These are phyloP conservation scores for Nomada fucata DNA, from an alignment of 2,888 invertebrate genomes.

Conservation along the genomic window DNA sequence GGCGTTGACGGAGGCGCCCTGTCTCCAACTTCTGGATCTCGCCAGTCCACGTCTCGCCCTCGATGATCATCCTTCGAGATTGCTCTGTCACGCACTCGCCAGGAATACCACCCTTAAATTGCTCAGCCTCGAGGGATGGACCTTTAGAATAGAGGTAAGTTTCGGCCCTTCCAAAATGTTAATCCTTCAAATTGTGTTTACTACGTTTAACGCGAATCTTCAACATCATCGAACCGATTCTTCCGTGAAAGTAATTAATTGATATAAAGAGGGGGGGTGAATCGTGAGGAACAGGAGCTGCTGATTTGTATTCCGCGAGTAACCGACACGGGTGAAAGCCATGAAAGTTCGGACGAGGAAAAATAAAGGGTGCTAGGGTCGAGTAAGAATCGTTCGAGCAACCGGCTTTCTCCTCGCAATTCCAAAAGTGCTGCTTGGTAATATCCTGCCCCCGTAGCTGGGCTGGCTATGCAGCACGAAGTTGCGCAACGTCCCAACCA, in stretches of 20 bases:
- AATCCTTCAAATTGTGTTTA: too few relatives aligned
- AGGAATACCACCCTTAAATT: slow-evolving; percentile 84
- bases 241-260: too few relatives aligned
- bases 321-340: neutral
- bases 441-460: slow-evolving; percentile 40
- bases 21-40: slow-evolving; percentile 85
- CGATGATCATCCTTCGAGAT: slow-evolving; percentile 85
- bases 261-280: neutral
- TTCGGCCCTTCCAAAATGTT: too few relatives aligned
- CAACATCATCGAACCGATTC: too few relatives aligned
- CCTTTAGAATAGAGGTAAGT: slow-evolving; percentile 86
- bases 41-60: slow-evolving; percentile 85
- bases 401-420: slow-evolving; percentile 33
- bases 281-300: neutral
- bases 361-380: slow-evolving; percentile 29
- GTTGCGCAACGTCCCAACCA: slow-evolving; percentile 43
- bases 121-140: slow-evolving; percentile 86
- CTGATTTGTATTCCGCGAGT: slow-evolving; percentile 18
- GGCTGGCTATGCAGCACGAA: slow-evolving; percentile 25
- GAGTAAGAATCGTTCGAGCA: slow-evolving; percentile 23
- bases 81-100: slow-evolving; percentile 84
- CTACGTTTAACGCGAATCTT: too few relatives aligned
- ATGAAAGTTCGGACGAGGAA: slow-evolving; percentile 7
- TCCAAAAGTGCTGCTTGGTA: slow-evolving; percentile 52
- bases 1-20: slow-evolving; percentile 85